These are phyloP conservation scores for Xerus inauris DNA, from an alignment of 2,113 vertebrate species.

Conservation along the genomic window DNA sequence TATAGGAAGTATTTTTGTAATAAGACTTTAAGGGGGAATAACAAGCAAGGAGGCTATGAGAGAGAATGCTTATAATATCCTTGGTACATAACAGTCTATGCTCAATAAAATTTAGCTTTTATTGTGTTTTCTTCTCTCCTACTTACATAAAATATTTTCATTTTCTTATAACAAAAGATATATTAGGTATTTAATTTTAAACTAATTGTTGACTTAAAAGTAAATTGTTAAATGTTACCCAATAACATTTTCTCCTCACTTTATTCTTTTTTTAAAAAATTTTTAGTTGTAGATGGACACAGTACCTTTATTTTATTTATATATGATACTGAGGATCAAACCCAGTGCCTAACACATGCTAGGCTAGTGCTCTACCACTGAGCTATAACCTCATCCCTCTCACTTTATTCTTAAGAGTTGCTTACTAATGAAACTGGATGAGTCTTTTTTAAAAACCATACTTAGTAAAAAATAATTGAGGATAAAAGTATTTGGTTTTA, in stretches of 20 bases:
- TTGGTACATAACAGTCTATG: neutral
- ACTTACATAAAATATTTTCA: neutral
- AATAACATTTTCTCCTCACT: constrained; percentile 35
- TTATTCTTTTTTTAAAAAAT: neutral
- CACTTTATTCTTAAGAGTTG: constrained; percentile 17
- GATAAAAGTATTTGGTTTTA: constrained; percentile 45
- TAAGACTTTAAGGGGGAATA: neutral
- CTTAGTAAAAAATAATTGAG: constrained; percentile 37
- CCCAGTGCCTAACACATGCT: too few species aligned
- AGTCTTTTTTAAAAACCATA: neutral
- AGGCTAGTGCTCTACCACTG: too few species aligned
- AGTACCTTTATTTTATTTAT: too few species aligned
- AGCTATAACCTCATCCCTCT: neutral
- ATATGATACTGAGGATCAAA: too few species aligned
- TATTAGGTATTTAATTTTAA: constrained; percentile 27
- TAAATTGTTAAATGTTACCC: constrained; percentile 6
- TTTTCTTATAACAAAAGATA: constrained; percentile 61
- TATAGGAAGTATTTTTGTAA: constrained; percentile 48
- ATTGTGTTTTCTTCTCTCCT: neutral
- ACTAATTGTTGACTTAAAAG: constrained; percentile 41
- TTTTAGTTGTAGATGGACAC: too few species aligned
- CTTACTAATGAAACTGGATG: neutral
- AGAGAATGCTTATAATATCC: constrained; percentile 22
- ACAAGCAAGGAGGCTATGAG: constrained; percentile 60
- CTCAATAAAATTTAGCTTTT: constrained; percentile 33